Evolutionary conservation across 2,113 vertebrate genomes (phyloP).

Genomic region (Nymphicus hollandicus): DNA sequence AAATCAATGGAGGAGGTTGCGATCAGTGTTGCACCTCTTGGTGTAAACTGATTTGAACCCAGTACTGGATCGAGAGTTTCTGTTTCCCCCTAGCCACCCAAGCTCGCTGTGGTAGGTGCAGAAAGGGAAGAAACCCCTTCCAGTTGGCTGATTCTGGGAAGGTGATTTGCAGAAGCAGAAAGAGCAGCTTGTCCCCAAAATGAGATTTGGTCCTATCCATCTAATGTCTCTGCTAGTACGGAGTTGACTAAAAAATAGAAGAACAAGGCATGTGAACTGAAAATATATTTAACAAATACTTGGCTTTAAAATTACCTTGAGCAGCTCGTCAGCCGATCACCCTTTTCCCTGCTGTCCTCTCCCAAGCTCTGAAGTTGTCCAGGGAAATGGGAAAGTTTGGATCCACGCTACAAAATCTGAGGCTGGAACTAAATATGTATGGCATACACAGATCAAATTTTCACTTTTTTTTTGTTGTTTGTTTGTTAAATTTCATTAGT

Average conservation of each 20-base stretch:
- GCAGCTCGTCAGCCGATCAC: neutral
- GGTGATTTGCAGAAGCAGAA: neutral
- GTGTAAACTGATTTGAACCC: neutral
- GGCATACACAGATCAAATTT: neutral
- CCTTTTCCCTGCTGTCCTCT: neutral
- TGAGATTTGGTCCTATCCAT: neutral
- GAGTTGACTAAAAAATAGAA: neutral
- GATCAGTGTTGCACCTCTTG: neutral
- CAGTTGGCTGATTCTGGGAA: neutral
- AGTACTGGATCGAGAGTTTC: neutral
- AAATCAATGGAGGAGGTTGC: neutral
- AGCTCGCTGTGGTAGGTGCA: accelerated
- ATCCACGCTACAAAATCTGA: neutral
- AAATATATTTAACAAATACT: neutral
- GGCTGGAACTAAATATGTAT: neutral
- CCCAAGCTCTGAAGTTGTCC: neutral
- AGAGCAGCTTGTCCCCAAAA: neutral
- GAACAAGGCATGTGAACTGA: neutral
- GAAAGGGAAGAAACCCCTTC: neutral
- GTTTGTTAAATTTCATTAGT: neutral
- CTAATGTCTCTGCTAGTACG: neutral
- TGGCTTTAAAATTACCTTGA: neutral
- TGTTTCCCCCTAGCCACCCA: neutral
- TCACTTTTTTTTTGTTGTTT: neutral
- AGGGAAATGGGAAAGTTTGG: neutral